These are phyloP conservation scores for Leptocoma aspasia DNA, from an alignment of 2,113 vertebrate species.

Conservation along the genomic window DNA sequence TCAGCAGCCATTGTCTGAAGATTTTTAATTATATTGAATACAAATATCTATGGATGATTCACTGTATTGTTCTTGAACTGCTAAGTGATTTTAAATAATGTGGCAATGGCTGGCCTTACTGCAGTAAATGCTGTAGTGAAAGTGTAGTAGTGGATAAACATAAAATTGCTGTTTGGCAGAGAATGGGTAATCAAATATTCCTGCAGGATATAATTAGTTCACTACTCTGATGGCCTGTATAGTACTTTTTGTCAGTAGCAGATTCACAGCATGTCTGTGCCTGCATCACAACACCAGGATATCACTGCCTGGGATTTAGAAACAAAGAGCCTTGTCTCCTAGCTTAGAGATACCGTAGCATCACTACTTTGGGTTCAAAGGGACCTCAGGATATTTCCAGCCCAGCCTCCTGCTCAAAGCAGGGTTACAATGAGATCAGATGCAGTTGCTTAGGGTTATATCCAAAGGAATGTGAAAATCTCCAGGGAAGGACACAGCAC, in stretches of 20 bases:
- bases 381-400: neutral
- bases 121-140: neutral
- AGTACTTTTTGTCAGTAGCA: neutral
- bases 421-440: neutral
- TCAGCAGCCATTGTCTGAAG: neutral
- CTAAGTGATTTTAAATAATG: neutral
- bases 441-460: neutral
- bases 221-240: neutral
- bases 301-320: neutral
- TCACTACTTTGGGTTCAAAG: neutral
- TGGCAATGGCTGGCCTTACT: neutral
- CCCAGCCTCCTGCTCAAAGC: neutral
- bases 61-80: neutral
- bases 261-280: neutral
- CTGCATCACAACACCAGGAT: neutral
- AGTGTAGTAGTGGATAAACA: neutral
- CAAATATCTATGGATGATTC: neutral
- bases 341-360: accelerated
- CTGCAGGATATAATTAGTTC: neutral
- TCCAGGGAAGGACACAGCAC: neutral
- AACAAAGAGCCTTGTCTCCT: neutral
- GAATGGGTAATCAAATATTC: neutral
- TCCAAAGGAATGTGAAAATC: neutral
- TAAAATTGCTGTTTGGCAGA: neutral
- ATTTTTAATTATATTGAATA: neutral